Percentiles rank a stretch among this genome's conserved stretches.
Conservation (phyloP, 2,797 vertebrate species). For the Chromobotia macracanthus region DNA sequence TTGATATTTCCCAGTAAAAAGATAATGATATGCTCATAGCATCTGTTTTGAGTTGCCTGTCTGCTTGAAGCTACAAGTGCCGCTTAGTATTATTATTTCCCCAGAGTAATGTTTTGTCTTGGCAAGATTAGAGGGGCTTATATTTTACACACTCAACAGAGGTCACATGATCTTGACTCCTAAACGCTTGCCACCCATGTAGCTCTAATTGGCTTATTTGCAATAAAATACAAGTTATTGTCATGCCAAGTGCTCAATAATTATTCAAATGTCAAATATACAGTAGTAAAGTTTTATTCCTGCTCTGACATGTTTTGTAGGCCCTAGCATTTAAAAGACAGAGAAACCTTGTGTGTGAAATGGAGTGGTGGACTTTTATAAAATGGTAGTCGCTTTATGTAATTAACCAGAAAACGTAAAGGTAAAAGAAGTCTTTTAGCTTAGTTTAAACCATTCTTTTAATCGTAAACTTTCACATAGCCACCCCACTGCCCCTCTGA, state of each 20-base stretch:
- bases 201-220: constrained; percentile 5
- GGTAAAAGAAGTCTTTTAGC: too few relatives aligned
- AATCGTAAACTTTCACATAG: too few relatives aligned
- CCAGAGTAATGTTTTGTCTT: constrained; percentile 71
- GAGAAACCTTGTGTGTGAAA: not conserved
- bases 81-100: constrained; percentile 74
- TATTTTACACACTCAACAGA: constrained; percentile 66
- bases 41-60: constrained; percentile 78
- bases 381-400: too few relatives aligned
- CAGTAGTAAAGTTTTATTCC: not conserved
- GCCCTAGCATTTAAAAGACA: not conserved
- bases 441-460: too few relatives aligned
- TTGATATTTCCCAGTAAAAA: constrained; percentile 78
- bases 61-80: constrained; percentile 69
- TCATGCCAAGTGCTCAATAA: constrained; percentile 7
- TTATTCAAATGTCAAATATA: constrained; percentile 27
- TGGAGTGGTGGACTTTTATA: too few relatives aligned
- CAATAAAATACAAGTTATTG: constrained; percentile 13
- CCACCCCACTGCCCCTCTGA: too few relatives aligned
- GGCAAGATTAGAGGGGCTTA: constrained; percentile 70
- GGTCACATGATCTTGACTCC: constrained; percentile 65
- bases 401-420: too few relatives aligned
- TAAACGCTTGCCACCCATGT: constrained; percentile 8
- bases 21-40: constrained; percentile 71
- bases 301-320: not conserved